A percentile compares a stretch with the other conserved stretches of the same genome.
These are phyloP conservation scores for Pangasius larnaudii DNA, from an alignment of 2,797 vertebrate genomes.

Conservation along the genomic window DNA sequence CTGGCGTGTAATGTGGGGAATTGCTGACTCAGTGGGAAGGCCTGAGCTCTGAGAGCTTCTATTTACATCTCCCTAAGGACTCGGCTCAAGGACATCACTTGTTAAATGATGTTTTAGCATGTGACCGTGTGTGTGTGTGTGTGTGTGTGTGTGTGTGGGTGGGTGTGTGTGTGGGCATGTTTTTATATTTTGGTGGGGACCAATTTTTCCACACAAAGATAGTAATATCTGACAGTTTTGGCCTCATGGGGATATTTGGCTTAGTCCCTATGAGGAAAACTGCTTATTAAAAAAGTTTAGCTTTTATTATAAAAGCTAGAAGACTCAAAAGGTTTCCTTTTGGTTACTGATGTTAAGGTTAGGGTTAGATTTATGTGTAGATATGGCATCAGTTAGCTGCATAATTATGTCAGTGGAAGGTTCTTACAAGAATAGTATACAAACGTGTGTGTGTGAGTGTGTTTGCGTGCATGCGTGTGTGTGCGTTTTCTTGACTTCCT, in stretches of 20 bases:
- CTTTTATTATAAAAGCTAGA: not conserved
- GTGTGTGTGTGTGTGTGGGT: not conserved
- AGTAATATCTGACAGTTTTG: not conserved
- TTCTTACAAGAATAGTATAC: not conserved
- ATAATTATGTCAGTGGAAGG: not conserved
- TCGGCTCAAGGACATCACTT: conserved; percentile 33
- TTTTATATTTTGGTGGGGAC: not conserved
- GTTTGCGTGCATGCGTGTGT: not conserved
- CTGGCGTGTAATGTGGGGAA: conserved; percentile 25
- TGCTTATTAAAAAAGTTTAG: not conserved
- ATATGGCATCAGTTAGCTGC: not conserved
- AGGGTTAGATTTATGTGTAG: not conserved
- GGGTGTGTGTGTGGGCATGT: not conserved
- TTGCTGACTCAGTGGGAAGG: conserved; percentile 47
- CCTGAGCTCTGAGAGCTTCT: conserved; percentile 39
- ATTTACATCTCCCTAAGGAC: conserved; percentile 42
- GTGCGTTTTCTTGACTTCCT: not conserved
- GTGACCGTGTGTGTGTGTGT: not conserved
- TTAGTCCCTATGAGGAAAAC: not conserved
- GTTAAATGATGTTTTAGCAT: conserved; percentile 28
- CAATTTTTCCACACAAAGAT: not conserved
- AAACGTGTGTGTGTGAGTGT: not conserved
- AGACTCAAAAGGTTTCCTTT: not conserved
- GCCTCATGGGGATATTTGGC: not conserved
- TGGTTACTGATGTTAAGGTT: not conserved